Base-by-base conservation (phyloP, 2,797 vertebrate genomes). In the Sebastes vulpes region DNA sequence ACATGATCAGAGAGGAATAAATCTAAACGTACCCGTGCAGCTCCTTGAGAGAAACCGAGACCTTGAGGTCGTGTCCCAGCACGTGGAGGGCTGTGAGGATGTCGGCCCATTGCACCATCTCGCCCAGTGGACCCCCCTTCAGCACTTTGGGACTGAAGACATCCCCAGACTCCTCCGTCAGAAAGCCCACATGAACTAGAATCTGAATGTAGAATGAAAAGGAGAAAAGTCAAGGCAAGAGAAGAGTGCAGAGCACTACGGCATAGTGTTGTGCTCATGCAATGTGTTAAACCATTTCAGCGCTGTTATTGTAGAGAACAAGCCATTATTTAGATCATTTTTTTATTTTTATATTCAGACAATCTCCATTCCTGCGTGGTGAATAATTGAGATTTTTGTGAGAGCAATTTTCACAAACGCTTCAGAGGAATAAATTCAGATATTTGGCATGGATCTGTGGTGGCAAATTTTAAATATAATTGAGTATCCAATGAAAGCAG, bases 101-200 rank as follows among this genome's bases (percentile, higher is more conserved):
- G 94, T 99, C 99, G 0, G 99, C 99, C 99, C 99, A 99, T 87
- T 99, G 99, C 85, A 99, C 99, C 98, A 99, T 99, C 96, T 99
- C 99, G 0, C 99, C 99, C 90, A 99, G 92, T 0, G 99, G 99
- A 3, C 99, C 99, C 1, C 99, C 99, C 83, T 99, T 99, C 91
- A 99, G 95, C 77, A 99, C 99, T 81, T 98, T 96, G 0, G 98
- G 98, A 76, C 98, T 99, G 95, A 99, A 99, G 60, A 99, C 98
- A 0, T 99, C 98, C 8, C 99, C 99, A 0, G 98, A 99, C 92
- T 99, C 98, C 93, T 99, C 99, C 0, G 98, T 99, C 92, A 99
- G 96, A 90, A 99, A 99, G 77, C 99, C 99, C 0, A 99, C 97
- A 1, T 99, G 98, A 70, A 99, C 94, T 7, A 99, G 93, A 91